phyloP scores from a whole-genome alignment of 2,888 invertebrate species.

The Coenonympha glycerion region DNA sequence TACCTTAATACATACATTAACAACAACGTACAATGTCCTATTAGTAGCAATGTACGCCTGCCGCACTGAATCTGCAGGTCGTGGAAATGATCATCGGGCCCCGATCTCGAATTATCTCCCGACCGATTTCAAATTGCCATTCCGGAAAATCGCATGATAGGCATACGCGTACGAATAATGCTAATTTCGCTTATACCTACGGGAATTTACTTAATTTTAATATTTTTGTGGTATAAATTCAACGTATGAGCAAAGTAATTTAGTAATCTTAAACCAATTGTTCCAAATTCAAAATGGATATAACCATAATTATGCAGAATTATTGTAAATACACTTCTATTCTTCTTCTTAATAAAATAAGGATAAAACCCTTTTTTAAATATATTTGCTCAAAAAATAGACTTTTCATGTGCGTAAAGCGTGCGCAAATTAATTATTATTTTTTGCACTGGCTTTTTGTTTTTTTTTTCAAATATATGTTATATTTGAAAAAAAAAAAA shows the following conservation, averaged over 20 bases:
- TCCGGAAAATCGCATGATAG: conserved; percentile 41
- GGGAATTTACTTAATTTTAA: too few species aligned
- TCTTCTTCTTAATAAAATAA: too few species aligned
- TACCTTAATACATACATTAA: neutral
- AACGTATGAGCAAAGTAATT: too few species aligned
- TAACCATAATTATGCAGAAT: neutral
- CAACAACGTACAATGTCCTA: neutral
- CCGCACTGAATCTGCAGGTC: conserved; percentile 43
- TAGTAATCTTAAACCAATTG: neutral
- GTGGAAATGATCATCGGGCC: conserved; percentile 49
- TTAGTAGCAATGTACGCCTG: conserved; percentile 36
- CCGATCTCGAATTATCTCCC: conserved; percentile 51
- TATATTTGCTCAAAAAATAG: too few species aligned
- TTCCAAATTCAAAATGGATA: neutral
- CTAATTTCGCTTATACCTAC: neutral
- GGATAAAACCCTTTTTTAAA: too few species aligned
- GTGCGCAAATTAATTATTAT: too few species aligned
- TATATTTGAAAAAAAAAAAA: too few species aligned
- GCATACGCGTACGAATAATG: conserved; percentile 11
- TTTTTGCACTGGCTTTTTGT: too few species aligned
- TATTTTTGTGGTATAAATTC: too few species aligned
- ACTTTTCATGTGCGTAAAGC: too few species aligned
- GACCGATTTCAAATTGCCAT: conserved; percentile 44
- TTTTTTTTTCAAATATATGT: too few species aligned
- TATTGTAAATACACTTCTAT: too few species aligned